Percentiles rank a stretch among this genome's conserved stretches.
phyloP scores from a whole-genome alignment of 2,113 vertebrate species.

The human region GRCh38 chr2:160103501-160104000 shows the following conservation, averaged over 20 bases:
- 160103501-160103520: neutral
- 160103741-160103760: neutral
- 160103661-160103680: neutral
- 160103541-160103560: neutral
- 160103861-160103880: neutral
- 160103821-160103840: neutral
- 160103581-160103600: neutral
- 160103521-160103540: neutral
- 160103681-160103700: neutral
- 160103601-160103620: neutral
- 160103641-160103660: conserved; percentile 24
- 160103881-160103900: neutral
- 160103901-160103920: neutral
- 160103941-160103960: neutral
- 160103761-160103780: neutral
- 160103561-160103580: neutral
- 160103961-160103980: neutral
- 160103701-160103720: neutral
- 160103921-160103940: neutral
- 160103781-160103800: too few species aligned
- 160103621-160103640: conserved; percentile 45
- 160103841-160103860: neutral
- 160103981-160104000: neutral
- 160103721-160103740: neutral
- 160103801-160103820: neutral